A percentile compares a stretch with the other conserved stretches of the same genome.
Conservation (phyloP, 1,140 invertebrate species). For the Zaprionus vittiger region DNA sequence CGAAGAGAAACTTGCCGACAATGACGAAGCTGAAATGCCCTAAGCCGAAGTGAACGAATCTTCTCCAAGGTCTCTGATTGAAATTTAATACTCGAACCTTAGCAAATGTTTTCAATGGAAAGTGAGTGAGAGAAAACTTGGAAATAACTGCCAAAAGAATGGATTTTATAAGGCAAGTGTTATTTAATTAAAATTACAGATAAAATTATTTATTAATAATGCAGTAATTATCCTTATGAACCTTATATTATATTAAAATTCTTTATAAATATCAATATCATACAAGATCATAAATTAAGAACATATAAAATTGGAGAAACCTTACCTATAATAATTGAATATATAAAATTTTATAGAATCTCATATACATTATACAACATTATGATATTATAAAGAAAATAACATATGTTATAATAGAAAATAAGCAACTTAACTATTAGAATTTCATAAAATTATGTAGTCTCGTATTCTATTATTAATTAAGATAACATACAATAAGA, state of each 20-base stretch:
- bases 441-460: too few species aligned
- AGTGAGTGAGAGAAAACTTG: not conserved
- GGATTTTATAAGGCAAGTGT: not conserved
- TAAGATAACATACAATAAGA: too few species aligned
- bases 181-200: not conserved
- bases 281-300: too few species aligned
- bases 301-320: too few species aligned
- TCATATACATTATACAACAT: not conserved
- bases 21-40: conserved; percentile 40
- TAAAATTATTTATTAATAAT: too few species aligned
- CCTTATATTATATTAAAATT: too few species aligned
- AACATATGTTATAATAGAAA: too few species aligned
- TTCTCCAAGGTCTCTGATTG: not conserved
- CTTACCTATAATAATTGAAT: too few species aligned
- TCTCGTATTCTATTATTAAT: not conserved
- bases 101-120: not conserved
- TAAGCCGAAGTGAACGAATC: not conserved
- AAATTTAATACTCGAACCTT: not conserved
- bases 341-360: not conserved
- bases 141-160: not conserved
- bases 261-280: too few species aligned
- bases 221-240: too few species aligned
- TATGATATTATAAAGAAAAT: too few species aligned
- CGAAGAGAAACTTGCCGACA: conserved; percentile 4
- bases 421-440: too few species aligned